Conservation (phyloP, 2,888 invertebrate genomes). For the Callyntrura sp. region DNA sequence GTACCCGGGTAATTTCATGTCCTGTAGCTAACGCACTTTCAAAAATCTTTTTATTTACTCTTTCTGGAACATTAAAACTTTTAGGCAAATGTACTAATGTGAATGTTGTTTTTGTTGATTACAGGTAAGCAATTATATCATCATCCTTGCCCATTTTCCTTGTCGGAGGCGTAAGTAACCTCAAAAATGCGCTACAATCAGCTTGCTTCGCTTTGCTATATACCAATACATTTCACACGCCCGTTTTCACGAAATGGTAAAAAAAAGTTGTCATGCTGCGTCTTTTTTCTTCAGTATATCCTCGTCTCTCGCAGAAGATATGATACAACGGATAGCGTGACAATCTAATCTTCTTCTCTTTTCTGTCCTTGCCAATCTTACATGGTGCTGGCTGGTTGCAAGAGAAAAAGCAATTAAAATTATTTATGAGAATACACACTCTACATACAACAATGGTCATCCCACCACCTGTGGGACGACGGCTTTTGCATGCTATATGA, state of each 20-base stretch:
- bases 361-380: neutral
- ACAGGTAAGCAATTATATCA: neutral
- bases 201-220: neutral
- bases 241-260: constrained; percentile 22
- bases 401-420: constrained; percentile 62
- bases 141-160: neutral
- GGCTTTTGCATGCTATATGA: no score
- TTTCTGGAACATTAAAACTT: neutral
- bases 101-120: no score
- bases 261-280: neutral
- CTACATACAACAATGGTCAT: no score
- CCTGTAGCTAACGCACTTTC: no score
- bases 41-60: no score
- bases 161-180: neutral
- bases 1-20: no score
- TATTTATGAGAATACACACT: constrained; percentile 62
- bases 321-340: constrained; percentile 11
- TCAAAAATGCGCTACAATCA: neutral
- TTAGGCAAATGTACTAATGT: no score
- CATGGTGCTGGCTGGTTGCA: no score
- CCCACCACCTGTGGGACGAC: no score
- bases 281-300: neutral
- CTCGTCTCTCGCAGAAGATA: no score
- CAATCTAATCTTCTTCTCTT: no score
- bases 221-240: neutral